Evolutionary conservation across 2,797 vertebrate species (phyloP), one percentile per base, ranked within the genome.

Genomic region (Parauchenoglanis punctatus): DNA sequence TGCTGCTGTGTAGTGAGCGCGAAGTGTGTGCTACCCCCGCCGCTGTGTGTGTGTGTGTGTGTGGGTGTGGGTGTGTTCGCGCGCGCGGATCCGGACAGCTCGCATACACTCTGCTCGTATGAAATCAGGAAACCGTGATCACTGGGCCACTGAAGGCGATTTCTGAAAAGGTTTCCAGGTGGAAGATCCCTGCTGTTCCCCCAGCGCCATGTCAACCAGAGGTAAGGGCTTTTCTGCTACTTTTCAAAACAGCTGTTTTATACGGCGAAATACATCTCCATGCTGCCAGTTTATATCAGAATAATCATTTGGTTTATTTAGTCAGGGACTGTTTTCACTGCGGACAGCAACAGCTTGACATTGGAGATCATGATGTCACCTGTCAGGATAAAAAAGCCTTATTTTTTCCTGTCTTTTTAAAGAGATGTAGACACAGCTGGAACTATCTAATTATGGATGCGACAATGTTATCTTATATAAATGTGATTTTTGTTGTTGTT

Each of bases 151-250:
- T 28, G 80, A 87, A 82, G 86, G 23, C 73, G 12, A 3, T 59
- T 46, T 83, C 4, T 17, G 52, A 87, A n/a, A 59, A 44, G 85
- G 40, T 68, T 40, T 76, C 59, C 84, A 49, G 11, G 65, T 86
- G 72, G 86, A 89, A 76, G 75, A 65, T 67, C 82, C 31, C 54
- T 28, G 15, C 17, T 67, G 75, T 35, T 59, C 2, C 40, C 70
- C 18, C 81, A 59, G 3, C 78, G 23, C 63, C 77, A 63, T 85
- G 85, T 81, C 52, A 65, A 56, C 83, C 15, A 67, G 59, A 65
- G 84, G 84, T 85, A 85, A 35, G 84, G 20, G 67, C 20, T 72
- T 78, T 31, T 40, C 73, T 56, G 2, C 12, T 40, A 25, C 54
- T 67, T 67, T 78, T 46, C 4, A 4, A 44, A 15, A 3, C 83